phyloP scores from a whole-genome alignment of 2,888 invertebrate species.

The Drosophila formosana region DNA sequence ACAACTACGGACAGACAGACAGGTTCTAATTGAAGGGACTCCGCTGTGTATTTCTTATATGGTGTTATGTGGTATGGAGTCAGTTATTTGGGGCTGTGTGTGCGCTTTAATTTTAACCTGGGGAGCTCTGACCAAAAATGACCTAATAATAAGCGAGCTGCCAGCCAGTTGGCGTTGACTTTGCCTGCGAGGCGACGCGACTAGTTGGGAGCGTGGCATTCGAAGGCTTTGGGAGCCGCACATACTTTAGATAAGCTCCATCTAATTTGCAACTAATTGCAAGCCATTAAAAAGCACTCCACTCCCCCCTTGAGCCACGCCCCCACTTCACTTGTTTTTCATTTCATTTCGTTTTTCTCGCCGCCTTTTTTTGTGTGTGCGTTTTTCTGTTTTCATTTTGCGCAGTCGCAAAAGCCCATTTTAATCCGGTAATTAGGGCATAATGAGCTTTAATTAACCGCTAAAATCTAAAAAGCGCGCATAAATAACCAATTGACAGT shows the following conservation, averaged over 20 bases:
- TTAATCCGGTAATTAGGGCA: slow-evolving; percentile 75
- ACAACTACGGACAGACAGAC: too few relatives aligned
- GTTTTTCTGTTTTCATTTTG: neutral
- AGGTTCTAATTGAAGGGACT: neutral
- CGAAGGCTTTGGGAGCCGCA: slow-evolving; percentile 24
- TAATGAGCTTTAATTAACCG: slow-evolving; percentile 80
- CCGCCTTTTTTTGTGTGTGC: neutral
- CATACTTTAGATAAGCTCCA: slow-evolving; percentile 59
- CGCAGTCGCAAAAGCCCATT: slow-evolving; percentile 46
- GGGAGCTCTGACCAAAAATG: slow-evolving; percentile 53
- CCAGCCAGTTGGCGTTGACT: neutral
- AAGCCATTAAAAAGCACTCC: slow-evolving; percentile 62
- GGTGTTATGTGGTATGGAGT: neutral
- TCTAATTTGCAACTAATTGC: slow-evolving; percentile 78
- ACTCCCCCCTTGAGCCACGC: neutral
- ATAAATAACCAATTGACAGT: slow-evolving; percentile 77
- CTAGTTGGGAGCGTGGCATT: slow-evolving; percentile 1
- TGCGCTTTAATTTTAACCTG: slow-evolving; percentile 53
- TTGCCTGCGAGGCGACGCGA: neutral
- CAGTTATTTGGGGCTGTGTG: slow-evolving; percentile 31
- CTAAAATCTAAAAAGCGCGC: slow-evolving; percentile 76
- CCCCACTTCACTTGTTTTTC: neutral
- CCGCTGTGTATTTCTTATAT: neutral
- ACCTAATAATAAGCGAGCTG: slow-evolving; percentile 56
- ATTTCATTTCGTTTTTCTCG: slow-evolving; percentile 3